A percentile compares a stretch with the other conserved stretches of the same genome.
phyloP scores from a whole-genome alignment of 2,797 vertebrate genomes.

The Smutsia gigantea region DNA sequence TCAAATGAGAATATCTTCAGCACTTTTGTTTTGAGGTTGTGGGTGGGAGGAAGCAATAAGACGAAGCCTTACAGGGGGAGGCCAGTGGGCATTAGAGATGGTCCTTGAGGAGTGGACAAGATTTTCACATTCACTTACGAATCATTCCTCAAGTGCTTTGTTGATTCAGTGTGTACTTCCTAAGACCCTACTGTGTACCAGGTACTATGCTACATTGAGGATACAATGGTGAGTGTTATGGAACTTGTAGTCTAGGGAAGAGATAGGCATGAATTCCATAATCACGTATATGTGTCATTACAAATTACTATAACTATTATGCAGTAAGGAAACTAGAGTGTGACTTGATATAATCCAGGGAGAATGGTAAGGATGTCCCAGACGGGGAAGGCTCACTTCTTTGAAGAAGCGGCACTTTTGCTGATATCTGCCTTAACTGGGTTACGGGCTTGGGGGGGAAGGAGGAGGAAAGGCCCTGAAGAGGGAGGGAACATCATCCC shows the following conservation, averaged over 20 bases:
- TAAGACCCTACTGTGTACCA: background rate
- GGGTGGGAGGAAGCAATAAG: background rate
- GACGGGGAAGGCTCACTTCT: fast-evolving
- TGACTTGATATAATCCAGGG: background rate
- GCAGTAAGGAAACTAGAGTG: background rate
- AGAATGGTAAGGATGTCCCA: background rate
- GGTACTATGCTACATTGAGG: background rate
- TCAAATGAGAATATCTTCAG: background rate
- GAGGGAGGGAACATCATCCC: fast-evolving
- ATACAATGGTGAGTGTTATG: background rate
- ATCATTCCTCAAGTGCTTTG: background rate
- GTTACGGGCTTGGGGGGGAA: fast-evolving
- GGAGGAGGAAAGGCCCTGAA: background rate
- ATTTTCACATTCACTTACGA: background rate
- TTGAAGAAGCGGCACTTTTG: background rate
- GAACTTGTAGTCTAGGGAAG: background rate
- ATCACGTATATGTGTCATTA: background rate
- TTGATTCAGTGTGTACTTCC: background rate
- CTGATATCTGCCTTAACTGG: background rate
- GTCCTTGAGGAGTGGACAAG: background rate
- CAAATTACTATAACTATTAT: background rate
- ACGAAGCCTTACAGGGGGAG: background rate
- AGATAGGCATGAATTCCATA: background rate
- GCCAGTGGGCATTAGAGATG: background rate
- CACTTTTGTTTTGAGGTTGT: background rate